phyloP scores from a whole-genome alignment of 2,113 vertebrate genomes.

The Lonchura striata region DNA sequence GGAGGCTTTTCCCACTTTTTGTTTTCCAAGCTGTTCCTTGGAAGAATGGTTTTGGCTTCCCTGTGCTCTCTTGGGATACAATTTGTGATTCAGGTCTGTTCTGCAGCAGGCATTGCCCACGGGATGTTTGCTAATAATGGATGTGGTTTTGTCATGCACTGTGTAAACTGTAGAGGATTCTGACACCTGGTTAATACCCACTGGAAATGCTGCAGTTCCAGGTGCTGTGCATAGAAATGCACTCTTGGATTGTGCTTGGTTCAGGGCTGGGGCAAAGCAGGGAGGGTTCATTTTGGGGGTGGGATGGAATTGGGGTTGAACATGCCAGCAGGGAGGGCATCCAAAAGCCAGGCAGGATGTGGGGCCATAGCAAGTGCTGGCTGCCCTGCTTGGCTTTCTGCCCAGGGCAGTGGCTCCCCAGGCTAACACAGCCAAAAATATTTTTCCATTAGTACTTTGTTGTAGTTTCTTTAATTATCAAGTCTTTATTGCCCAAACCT shows the following conservation, averaged over 20 bases:
- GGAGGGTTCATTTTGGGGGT: background rate
- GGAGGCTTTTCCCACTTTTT: background rate
- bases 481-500: constrained; percentile 29
- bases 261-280: background rate
- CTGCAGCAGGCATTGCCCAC: background rate
- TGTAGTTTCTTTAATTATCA: background rate
- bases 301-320: background rate
- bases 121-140: background rate
- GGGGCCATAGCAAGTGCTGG: background rate
- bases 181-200: background rate
- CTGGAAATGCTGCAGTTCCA: background rate
- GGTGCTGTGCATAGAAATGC: background rate
- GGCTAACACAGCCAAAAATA: background rate
- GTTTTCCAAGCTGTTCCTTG: background rate
- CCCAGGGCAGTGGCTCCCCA: background rate
- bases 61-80: background rate
- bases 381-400: background rate
- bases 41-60: background rate
- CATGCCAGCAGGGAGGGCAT: background rate
- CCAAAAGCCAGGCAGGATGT: background rate
- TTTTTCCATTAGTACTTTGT: background rate
- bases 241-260: background rate
- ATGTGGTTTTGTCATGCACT: background rate
- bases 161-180: background rate
- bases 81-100: background rate